Evolutionary conservation across 30 jellyfish, hydroid and myxozoan genomes (phyloP).

Genomic region (Nemopilema nomurai): DNA sequence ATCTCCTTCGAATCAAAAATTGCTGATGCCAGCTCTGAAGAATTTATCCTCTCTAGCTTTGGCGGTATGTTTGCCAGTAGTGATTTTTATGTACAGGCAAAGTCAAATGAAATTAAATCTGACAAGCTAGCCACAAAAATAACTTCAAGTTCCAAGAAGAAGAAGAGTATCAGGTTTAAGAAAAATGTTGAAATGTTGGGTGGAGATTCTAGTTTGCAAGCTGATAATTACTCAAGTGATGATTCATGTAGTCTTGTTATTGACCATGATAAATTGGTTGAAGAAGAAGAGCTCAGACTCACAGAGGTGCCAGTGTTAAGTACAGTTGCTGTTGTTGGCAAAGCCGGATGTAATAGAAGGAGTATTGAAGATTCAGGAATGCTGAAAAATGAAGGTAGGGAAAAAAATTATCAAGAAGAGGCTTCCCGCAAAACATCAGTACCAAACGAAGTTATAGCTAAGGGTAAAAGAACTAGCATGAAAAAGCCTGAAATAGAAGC

Average conservation of each 20-base stretch:
- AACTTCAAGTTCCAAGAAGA: not conserved
- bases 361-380: no score
- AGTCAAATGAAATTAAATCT: not conserved
- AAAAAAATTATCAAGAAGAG: no score
- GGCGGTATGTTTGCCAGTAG: constrained; percentile 13
- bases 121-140: not conserved
- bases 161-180: not conserved
- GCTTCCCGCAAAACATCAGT: not conserved
- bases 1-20: not conserved
- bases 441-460: not conserved
- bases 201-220: not conserved
- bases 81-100: not conserved
- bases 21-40: not conserved
- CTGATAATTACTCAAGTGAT: not conserved
- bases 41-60: constrained; percentile 10
- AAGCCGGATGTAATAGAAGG: no score
- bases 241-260: constrained; percentile 3
- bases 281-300: not conserved
- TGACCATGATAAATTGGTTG: not conserved
- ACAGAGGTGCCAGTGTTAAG: not conserved
- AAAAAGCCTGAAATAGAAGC: not conserved
- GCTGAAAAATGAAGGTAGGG: no score
- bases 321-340: not conserved
- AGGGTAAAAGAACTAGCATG: not conserved
- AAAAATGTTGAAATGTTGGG: not conserved